Conservation (phyloP, 2,888 invertebrate genomes). For the Rhagonycha fulva region DNA sequence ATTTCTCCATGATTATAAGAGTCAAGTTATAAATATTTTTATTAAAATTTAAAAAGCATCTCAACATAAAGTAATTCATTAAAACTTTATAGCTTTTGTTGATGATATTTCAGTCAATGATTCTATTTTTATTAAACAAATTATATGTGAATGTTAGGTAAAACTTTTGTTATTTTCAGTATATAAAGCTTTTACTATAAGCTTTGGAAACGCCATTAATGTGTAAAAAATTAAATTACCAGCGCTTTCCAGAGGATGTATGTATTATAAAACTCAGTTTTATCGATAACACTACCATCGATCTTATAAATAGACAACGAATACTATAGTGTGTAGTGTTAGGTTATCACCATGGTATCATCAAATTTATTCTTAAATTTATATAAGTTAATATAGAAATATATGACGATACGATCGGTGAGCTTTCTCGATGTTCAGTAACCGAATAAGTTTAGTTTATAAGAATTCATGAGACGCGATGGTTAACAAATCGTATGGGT, state of each 20-base stretch:
- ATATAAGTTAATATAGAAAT: neutral
- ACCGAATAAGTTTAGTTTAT: conserved; percentile 3
- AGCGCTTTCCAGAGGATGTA: neutral
- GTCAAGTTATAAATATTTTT: too few species aligned
- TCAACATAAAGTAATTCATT: too few species aligned
- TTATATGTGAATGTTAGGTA: neutral
- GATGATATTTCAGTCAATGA: too few species aligned
- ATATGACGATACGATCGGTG: neutral
- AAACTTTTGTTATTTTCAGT: too few species aligned
- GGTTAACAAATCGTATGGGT: neutral
- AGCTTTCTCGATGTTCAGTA: neutral
- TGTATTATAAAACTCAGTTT: neutral
- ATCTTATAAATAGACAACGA: neutral
- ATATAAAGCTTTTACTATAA: neutral
- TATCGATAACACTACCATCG: neutral
- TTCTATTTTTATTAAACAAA: neutral
- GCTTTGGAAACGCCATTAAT: neutral
- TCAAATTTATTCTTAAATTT: neutral
- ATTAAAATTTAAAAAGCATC: too few species aligned
- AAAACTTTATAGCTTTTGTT: too few species aligned
- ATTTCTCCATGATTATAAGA: too few species aligned
- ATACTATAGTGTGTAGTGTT: neutral
- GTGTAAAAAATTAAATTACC: neutral
- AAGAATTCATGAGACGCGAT: conserved; percentile 1
- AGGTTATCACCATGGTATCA: neutral